Conservation (phyloP, 2,888 invertebrate species). For the Liodrosophila aerea region DNA sequence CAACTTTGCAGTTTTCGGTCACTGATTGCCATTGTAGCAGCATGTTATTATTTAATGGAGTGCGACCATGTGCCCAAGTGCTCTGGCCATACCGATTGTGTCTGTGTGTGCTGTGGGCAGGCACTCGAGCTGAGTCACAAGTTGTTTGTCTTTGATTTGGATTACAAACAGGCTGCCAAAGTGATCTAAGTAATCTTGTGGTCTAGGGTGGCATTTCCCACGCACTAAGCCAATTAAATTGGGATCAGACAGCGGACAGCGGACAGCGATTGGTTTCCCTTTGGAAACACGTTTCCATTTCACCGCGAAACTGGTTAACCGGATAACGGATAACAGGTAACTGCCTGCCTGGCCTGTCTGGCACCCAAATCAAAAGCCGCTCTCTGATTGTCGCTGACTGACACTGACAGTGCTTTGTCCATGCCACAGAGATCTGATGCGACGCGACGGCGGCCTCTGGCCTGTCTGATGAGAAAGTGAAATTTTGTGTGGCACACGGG, state of each 20-base stretch:
- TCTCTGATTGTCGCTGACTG: slow-evolving; percentile 40
- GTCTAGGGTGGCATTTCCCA: slow-evolving; percentile 58
- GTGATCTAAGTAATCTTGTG: neutral
- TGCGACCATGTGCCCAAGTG: slow-evolving; percentile 51
- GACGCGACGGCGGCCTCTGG: slow-evolving; percentile 39
- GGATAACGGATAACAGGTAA: slow-evolving; percentile 29
- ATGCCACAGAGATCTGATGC: slow-evolving; percentile 22
- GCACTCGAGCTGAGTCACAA: slow-evolving; percentile 14
- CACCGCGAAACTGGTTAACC: slow-evolving; percentile 18
- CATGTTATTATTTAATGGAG: slow-evolving; percentile 71
- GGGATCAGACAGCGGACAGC: too few relatives aligned
- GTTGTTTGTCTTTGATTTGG: neutral
- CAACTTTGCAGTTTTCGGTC: slow-evolving; percentile 56
- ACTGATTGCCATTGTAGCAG: slow-evolving; percentile 35
- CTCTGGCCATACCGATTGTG: slow-evolving; percentile 53
- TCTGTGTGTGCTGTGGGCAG: slow-evolving; percentile 38
- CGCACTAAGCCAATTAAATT: slow-evolving; percentile 35
- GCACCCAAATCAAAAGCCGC: slow-evolving; percentile 55
- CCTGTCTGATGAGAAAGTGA: slow-evolving; percentile 66
- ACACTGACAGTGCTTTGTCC: slow-evolving; percentile 39
- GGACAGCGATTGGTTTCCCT: too few relatives aligned
- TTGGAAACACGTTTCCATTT: slow-evolving; percentile 34
- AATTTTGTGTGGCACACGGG: slow-evolving; percentile 52
- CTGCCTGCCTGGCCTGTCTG: slow-evolving; percentile 29
- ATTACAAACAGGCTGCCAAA: neutral